A percentile compares a stretch with the other conserved stretches of the same genome.
These are phyloP conservation scores for Edolisoma coerulescens DNA, from an alignment of 2,113 vertebrate species.

Conservation along the genomic window DNA sequence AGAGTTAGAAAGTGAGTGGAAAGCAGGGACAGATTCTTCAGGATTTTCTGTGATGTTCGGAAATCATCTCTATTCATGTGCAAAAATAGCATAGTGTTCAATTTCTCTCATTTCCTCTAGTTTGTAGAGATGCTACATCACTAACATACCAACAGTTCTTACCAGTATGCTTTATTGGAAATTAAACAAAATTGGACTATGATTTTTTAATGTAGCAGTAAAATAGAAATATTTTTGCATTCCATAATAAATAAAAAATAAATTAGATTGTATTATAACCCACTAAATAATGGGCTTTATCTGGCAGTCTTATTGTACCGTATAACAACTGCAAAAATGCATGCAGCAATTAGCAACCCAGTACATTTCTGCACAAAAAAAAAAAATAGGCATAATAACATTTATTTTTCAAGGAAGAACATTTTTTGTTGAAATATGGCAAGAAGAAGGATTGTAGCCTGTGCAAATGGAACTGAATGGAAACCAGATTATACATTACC, in stretches of 20 bases:
- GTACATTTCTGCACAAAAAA: background rate
- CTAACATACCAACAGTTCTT: background rate
- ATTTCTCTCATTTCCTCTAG: background rate
- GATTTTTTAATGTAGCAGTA: background rate
- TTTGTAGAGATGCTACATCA: background rate
- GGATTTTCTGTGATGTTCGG: background rate
- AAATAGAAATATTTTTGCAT: background rate
- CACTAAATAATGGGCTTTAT: background rate
- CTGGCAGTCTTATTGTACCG: background rate
- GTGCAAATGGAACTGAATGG: background rate
- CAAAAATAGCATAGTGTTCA: background rate
- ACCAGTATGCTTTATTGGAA: background rate
- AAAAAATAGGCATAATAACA: background rate
- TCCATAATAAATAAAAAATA: background rate
- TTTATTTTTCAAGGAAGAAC: background rate
- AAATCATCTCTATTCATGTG: background rate
- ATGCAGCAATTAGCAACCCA: background rate
- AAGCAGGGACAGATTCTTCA: background rate
- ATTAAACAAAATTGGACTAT: background rate
- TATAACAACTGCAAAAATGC: background rate
- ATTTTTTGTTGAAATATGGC: background rate
- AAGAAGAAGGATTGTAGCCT: background rate
- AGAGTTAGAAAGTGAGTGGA: background rate
- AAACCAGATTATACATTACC: conserved; percentile 5
- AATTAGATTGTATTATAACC: background rate